Percentiles rank a stretch among this genome's conserved stretches.
Evolutionary conservation across 2,113 vertebrate genomes (phyloP).

Genomic region (Stigmatopora nigra): DNA sequence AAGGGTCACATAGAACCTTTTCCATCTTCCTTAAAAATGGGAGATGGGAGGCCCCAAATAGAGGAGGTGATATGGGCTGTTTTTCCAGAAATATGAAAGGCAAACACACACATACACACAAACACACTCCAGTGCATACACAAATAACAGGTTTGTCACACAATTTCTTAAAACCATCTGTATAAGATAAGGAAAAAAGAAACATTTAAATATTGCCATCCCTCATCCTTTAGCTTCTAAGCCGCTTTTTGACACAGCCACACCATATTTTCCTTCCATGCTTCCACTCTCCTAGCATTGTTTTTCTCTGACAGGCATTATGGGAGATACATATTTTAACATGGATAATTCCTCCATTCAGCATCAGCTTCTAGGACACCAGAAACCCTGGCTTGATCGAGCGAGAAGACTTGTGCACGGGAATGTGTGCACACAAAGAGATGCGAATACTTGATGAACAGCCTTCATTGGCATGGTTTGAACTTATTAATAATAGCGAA

Average conservation of each 20-base stretch:
- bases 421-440: background rate
- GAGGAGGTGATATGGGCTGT: conserved; percentile 16
- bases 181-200: conserved; percentile 9
- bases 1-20: conserved; percentile 55
- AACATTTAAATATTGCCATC: conserved; percentile 27
- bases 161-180: conserved; percentile 23
- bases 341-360: conserved; percentile 53
- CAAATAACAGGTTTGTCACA: background rate
- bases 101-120: background rate
- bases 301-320: conserved; percentile 54
- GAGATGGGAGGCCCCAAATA: conserved; percentile 35
- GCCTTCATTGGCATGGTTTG: conserved; percentile 11
- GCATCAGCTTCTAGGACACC: conserved; percentile 48
- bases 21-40: conserved; percentile 29
- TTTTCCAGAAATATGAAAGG: conserved; percentile 26
- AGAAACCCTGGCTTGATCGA: conserved; percentile 41
- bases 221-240: conserved; percentile 36
- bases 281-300: conserved; percentile 37
- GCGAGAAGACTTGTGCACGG: conserved; percentile 19
- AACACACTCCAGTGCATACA: background rate
- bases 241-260: conserved; percentile 35
- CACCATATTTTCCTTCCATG: conserved; percentile 39
- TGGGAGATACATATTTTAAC: conserved; percentile 53
- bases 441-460: background rate
- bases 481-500: conserved; percentile 18